Percentiles rank a stretch among this genome's conserved stretches.
Conservation (phyloP, 2,888 invertebrate species). For the Drosophila gaucha region DNA sequence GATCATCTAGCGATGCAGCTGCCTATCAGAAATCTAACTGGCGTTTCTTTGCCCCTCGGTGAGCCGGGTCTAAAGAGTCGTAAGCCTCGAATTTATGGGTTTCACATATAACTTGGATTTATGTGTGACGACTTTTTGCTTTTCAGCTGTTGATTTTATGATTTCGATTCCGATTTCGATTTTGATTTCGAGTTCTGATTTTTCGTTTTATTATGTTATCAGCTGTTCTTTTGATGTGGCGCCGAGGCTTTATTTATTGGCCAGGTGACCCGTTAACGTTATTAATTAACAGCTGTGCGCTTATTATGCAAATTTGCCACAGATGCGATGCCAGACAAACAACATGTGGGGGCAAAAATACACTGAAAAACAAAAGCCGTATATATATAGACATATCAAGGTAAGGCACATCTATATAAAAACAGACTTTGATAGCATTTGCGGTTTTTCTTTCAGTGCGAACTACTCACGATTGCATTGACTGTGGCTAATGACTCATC, state of each 20-base stretch:
- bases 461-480: slow-evolving; percentile 60
- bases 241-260: slow-evolving; percentile 51
- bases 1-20: slow-evolving; percentile 28
- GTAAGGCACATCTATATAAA: slow-evolving; percentile 30
- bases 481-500: slow-evolving; percentile 34
- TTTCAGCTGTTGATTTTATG: slow-evolving; percentile 8
- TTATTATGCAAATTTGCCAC: slow-evolving; percentile 73
- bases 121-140: slow-evolving; percentile 15
- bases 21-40: slow-evolving; percentile 6
- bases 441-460: slow-evolving; percentile 29
- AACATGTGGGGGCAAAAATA: slow-evolving; percentile 37
- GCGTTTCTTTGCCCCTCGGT: not conserved
- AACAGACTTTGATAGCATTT: slow-evolving; percentile 41
- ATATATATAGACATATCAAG: slow-evolving; percentile 39
- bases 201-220: slow-evolving; percentile 17
- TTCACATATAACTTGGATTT: slow-evolving; percentile 15
- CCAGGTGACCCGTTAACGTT: slow-evolving; percentile 74
- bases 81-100: slow-evolving; percentile 30
- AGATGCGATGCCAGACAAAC: slow-evolving; percentile 54
- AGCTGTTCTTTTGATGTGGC: slow-evolving; percentile 58
- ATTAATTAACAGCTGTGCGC: slow-evolving; percentile 78
- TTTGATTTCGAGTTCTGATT: slow-evolving; percentile 4
- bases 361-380: slow-evolving; percentile 10
- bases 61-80: slow-evolving; percentile 7
- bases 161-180: slow-evolving; percentile 5